Conservation (phyloP, 2,113 vertebrate genomes). For the Gyps fulvus region DNA sequence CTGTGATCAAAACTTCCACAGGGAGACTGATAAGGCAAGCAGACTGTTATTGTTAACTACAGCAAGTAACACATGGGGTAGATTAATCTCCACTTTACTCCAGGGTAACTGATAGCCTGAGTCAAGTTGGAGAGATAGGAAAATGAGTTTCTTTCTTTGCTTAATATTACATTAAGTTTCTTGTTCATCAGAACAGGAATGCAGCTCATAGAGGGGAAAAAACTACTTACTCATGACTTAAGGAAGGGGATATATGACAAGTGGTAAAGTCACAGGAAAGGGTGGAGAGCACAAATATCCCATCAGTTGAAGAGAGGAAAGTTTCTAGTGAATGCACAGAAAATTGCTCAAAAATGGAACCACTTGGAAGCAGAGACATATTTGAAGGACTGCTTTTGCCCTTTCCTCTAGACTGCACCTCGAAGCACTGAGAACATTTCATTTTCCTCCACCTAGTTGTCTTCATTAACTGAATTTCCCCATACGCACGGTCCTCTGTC, state of each 20-base stretch:
- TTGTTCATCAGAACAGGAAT: constrained; percentile 10
- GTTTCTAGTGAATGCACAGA: neutral
- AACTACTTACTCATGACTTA: neutral
- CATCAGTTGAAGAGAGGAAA: neutral
- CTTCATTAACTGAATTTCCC: neutral
- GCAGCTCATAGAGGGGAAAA: neutral
- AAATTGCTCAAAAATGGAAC: neutral
- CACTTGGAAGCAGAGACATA: neutral
- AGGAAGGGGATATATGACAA: constrained; percentile 1
- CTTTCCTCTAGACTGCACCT: neutral
- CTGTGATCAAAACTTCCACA: constrained; percentile 53
- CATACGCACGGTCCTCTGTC: accelerated
- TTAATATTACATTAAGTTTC: constrained; percentile 50
- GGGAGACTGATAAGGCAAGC: constrained; percentile 50
- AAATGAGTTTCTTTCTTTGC: constrained; percentile 46
- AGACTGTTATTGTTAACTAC: constrained; percentile 42
- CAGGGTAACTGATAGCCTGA: constrained; percentile 34
- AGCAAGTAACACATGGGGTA: constrained; percentile 32
- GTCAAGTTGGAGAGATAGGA: constrained; percentile 33
- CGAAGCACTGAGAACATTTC: neutral
- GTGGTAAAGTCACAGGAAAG: constrained; percentile 34
- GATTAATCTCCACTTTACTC: constrained; percentile 55
- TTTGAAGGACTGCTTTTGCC: neutral
- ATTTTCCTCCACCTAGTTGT: neutral
- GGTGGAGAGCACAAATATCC: neutral